A percentile compares a stretch with the other conserved stretches of the same genome.
Evolutionary conservation across 2,888 invertebrate genomes (phyloP).

Genomic region (Halictus quadricinctus): DNA sequence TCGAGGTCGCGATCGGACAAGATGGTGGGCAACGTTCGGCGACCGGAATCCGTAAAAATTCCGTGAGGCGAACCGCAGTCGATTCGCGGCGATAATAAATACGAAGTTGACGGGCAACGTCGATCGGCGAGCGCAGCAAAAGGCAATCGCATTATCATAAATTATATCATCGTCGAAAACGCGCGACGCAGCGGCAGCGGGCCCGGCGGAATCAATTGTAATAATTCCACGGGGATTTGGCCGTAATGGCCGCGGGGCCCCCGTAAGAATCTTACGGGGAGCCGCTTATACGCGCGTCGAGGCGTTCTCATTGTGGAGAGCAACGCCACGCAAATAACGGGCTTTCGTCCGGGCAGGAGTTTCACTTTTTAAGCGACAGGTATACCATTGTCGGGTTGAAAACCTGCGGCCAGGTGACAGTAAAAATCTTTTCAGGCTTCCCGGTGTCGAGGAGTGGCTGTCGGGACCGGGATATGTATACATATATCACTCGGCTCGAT

Average conservation of each 20-base stretch:
- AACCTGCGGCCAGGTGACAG: conserved; percentile 56
- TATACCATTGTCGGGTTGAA: conserved; percentile 54
- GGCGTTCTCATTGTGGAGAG: conserved; percentile 40
- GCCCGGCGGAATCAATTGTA: conserved; percentile 36
- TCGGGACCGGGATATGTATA: not conserved
- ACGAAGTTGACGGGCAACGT: not conserved
- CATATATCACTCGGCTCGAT: conserved; percentile 12
- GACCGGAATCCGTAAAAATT: not conserved
- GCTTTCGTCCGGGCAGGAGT: conserved; percentile 52
- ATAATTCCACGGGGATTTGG: conserved; percentile 48
- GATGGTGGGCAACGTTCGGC: not conserved
- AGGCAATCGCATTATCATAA: conserved; percentile 10
- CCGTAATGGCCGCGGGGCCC: conserved; percentile 22
- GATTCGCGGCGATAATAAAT: conserved; percentile 11
- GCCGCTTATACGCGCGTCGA: conserved; percentile 22
- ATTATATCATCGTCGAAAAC: conserved; percentile 21
- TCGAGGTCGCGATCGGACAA: not conserved
- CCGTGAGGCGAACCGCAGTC: not conserved
- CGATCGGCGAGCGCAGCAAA: not conserved
- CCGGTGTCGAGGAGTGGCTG: conserved; percentile 22
- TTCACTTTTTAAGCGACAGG: conserved; percentile 65
- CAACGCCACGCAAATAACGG: conserved; percentile 58
- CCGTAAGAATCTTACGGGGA: conserved; percentile 46
- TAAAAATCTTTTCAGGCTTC: conserved; percentile 55
- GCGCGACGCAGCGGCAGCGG: not conserved